Base-by-base conservation (phyloP, 2,797 vertebrate species). In the Oophaga sylvatica region DNA sequence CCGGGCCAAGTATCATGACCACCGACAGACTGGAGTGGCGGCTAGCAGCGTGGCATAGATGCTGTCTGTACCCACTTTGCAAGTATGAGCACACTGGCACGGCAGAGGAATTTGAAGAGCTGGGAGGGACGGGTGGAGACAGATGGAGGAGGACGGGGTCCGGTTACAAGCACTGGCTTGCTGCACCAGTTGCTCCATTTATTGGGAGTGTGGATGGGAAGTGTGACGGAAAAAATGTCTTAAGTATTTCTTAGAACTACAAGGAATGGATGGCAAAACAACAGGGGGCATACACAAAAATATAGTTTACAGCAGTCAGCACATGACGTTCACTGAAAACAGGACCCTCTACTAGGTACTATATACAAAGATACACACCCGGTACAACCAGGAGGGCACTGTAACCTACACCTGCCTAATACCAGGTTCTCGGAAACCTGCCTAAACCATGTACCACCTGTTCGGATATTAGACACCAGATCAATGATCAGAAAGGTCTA, bases 1-100 rank as follows among this genome's bases (percentile, higher is more conserved):
- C 84, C 22, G 84, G 88, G 71, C 88, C 84, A 86, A 86, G 83
- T 68, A 89, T 78, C 88, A 89, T 89, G 79, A 83, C 88, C 80
- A 20, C 88, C 80, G 26, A 71, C 7, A 15, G 11, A 15, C 53
- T 48, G 13, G n/a, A 17, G 31, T 5, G n/a, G 48, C 48, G 48
- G 83, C 60, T 68, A 70, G 59, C 48, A 19, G 31, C 29, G 87
- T 77, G 83, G 80, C 83, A 89, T 82, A 60, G 71, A 81, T 57
- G 59, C 41, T 41, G 20, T 77, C 60, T 77, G 78, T 70, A 60
- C 78, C 77, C 19, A 60, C 83, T 68, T 20, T 17, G 29, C 4
- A 70, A 77, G 41, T 65, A 59, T 57, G 88, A 86, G 41, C n/a
- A 35, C 78, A 62, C 78, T 83, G 79, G 83, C 87, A 88, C 45